A percentile compares a stretch with the other conserved stretches of the same genome.
phyloP scores from a whole-genome alignment of 2,797 vertebrate species.

The Thripadectes ignobilis region DNA sequence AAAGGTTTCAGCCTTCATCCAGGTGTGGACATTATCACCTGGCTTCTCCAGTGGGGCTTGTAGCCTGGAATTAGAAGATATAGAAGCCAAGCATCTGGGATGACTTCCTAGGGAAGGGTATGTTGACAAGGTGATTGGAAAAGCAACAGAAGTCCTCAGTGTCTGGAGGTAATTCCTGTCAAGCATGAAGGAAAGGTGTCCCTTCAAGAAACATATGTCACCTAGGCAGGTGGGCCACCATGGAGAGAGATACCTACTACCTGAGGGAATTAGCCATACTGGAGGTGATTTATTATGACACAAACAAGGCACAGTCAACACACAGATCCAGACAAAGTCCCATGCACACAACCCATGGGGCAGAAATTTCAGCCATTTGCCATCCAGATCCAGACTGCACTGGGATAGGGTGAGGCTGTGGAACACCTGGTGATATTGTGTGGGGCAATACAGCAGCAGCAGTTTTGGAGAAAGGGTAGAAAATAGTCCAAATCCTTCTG shows the following conservation, averaged over 20 bases:
- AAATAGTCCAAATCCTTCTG: not conserved
- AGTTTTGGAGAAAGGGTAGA: not conserved
- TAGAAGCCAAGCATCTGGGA: not conserved
- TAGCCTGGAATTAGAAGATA: not conserved
- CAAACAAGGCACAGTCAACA: not conserved
- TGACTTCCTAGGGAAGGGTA: not conserved
- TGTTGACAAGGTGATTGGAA: rapidly evolving
- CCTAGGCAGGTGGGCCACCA: not conserved
- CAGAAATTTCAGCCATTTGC: not conserved
- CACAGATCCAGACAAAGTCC: not conserved
- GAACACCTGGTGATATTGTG: not conserved
- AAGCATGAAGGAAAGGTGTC: not conserved
- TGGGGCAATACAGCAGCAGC: not conserved
- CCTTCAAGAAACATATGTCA: not conserved
- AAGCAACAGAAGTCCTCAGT: not conserved
- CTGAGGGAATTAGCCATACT: not conserved
- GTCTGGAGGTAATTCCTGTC: not conserved
- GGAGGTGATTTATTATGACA: not conserved
- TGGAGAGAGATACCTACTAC: not conserved
- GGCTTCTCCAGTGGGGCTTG: not conserved
- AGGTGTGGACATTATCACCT: not conserved
- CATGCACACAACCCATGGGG: not conserved
- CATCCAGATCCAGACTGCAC: not conserved
- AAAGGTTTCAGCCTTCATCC: not conserved
- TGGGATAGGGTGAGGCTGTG: not conserved